phyloP scores from a whole-genome alignment of 2,888 invertebrate species.

The Chrysotoxum bicinctum region DNA sequence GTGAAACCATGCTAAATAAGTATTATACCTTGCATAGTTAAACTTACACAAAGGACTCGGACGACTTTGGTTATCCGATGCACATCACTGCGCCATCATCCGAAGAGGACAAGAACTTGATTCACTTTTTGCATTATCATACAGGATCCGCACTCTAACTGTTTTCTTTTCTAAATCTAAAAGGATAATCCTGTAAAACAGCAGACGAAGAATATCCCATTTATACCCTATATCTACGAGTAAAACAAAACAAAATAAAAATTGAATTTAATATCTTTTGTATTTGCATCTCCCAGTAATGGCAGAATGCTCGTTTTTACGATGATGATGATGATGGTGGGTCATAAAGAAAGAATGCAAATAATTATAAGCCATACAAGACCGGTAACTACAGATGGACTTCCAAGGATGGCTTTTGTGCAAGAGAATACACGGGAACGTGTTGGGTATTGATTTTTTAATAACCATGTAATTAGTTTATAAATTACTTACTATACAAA shows the following conservation, averaged over 20 bases:
- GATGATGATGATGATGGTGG: conserved; percentile 6
- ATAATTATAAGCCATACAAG: conserved; percentile 25
- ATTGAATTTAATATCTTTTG: conserved; percentile 9
- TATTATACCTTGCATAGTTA: conserved; percentile 11
- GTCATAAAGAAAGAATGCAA: conserved; percentile 46
- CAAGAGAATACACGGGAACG: background rate
- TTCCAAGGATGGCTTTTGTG: background rate
- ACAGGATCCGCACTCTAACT: background rate
- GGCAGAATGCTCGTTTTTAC: conserved; percentile 10
- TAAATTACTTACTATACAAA: background rate
- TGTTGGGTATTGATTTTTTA: conserved; percentile 19
- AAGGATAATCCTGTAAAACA: conserved; percentile 39
- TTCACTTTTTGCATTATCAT: conserved; percentile 20
- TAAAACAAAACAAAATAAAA: background rate
- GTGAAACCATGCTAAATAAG: conserved; percentile 31
- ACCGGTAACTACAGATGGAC: background rate
- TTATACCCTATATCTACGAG: background rate
- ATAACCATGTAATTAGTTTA: conserved; percentile 23
- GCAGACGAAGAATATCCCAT: conserved; percentile 2
- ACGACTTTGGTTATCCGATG: background rate
- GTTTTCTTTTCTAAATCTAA: conserved; percentile 6
- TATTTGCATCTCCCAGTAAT: conserved; percentile 12
- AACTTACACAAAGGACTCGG: conserved; percentile 12
- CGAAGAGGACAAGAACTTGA: conserved; percentile 4
- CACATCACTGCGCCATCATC: background rate